Evolutionary conservation across 92 coral and sea anemone species (phyloP), one percentile per base, ranked within the genome.

Genomic region (Plumapathes pennacea): DNA sequence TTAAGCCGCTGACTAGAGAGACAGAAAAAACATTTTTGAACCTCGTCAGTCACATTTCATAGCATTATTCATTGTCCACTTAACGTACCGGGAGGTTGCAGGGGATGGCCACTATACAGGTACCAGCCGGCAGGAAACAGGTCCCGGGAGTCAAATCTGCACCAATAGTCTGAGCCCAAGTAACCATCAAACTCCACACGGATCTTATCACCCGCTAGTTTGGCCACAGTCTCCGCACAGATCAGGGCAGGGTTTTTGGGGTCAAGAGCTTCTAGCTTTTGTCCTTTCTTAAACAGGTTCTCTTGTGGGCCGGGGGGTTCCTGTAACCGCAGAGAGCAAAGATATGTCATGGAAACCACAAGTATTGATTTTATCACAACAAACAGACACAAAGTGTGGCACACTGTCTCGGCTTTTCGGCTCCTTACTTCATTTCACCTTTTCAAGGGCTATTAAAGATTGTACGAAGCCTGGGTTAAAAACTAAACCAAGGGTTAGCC

Each of bases 121-220:
- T 96, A 92, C 98, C 98, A 92, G 2, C 96, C 95, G 24, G 81
- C 94, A 44, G 98, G 98, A 49, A 92, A 92, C 57, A 92, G 72
- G 66, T 84, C 85, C 36, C 96, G 67, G 13, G 98, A 92, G 51
- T 92, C 96, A 54, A 49, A 84, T 43, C 97, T 67, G 50, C 88
- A 84, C 74, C 96, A 82, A 59, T 89, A 92, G 39, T 77, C 95
- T 0, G 96, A 84, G 5, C 96, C 98, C 10, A 89, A 82, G 57
- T 82, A 92, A 0, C 98, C 98, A 61, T 92, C 98, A 57, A 92
- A 92, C 57, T 84, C 96, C 1, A 92, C 71, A 9, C 89, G 86
- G 36, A 92, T 69, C 74, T 77, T 78, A 10, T 92, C 96, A 20
- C 85, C 96, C 17, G 75, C 79, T 0, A 84, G 83, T 5, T 77